These are phyloP conservation scores for Pentamera pediparva DNA, from an alignment of 53 echinoderm and acorn worm genomes.

Conservation along the genomic window DNA sequence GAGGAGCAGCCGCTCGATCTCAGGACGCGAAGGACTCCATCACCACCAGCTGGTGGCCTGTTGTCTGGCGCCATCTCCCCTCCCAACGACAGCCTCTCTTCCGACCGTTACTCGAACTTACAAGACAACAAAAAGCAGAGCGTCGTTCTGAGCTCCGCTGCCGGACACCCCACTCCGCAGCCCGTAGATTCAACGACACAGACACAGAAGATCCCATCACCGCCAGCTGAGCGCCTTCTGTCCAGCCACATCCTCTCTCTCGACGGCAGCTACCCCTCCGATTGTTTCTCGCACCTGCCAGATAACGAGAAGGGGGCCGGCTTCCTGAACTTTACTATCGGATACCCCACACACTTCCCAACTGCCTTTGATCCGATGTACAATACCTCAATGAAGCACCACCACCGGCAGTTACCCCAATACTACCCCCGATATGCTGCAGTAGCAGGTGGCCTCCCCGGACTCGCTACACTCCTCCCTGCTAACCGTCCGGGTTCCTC, in stretches of 20 bases:
- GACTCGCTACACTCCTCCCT: background rate
- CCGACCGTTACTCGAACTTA: too few species aligned
- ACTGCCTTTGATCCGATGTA: slow-evolving; percentile 92
- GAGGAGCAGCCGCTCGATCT: slow-evolving; percentile 88
- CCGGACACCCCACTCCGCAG: too few species aligned
- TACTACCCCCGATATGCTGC: slow-evolving; percentile 13
- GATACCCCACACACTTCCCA: slow-evolving; percentile 59
- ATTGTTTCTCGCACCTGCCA: background rate
- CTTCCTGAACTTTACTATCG: too few species aligned
- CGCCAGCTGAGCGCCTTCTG: too few species aligned
- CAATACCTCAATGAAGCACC: slow-evolving; percentile 41
- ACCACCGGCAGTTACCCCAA: slow-evolving; percentile 4
- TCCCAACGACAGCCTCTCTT: too few species aligned
- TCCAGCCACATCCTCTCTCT: too few species aligned
- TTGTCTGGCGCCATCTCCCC: slow-evolving; percentile 19
- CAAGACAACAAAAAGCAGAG: too few species aligned
- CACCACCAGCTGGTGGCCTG: background rate
- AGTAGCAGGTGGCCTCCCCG: slow-evolving; percentile 19
- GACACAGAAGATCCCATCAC: too few species aligned
- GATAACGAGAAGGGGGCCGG: too few species aligned
- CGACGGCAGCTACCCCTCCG: too few species aligned
- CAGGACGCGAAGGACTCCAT: slow-evolving; percentile 38
- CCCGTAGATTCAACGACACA: too few species aligned
- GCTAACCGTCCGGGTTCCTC: slow-evolving; percentile 3
- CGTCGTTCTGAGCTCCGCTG: too few species aligned